Conservation (phyloP, 2,113 vertebrate genomes). For the Cichladusa arquata region DNA sequence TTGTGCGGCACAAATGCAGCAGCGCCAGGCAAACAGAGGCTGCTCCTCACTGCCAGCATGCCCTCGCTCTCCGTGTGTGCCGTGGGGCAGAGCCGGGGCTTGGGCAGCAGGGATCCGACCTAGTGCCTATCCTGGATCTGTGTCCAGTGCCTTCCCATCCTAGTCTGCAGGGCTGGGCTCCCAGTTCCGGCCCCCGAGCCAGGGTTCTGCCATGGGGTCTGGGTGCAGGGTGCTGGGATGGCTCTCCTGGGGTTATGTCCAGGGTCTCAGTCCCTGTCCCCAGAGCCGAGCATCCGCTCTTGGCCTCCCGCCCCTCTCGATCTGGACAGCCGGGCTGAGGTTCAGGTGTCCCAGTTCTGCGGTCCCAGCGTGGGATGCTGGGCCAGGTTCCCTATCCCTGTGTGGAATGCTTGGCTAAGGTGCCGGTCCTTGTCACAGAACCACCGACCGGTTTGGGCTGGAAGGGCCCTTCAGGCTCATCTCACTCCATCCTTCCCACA, state of each 20-base stretch:
- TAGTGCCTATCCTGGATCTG: not conserved
- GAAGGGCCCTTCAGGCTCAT: not conserved
- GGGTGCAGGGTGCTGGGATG: not conserved
- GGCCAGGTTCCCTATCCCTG: not conserved
- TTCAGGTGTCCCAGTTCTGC: not conserved
- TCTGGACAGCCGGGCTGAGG: not conserved
- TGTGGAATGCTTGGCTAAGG: not conserved
- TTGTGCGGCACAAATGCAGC: not conserved
- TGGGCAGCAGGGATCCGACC: rapidly evolving
- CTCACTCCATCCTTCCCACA: not conserved
- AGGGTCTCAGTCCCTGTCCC: not conserved
- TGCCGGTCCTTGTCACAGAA: not conserved
- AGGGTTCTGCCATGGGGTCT: not conserved
- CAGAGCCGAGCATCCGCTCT: too few relatives aligned
- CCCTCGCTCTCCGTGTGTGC: not conserved
- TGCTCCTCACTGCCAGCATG: not conserved
- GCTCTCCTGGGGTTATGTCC: not conserved
- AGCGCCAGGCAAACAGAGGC: rapidly evolving
- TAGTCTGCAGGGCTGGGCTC: not conserved
- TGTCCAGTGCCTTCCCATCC: not conserved
- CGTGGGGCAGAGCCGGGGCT: rapidly evolving
- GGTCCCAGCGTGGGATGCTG: not conserved
- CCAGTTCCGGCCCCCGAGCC: not conserved
- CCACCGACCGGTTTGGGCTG: not conserved
- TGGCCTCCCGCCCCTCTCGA: not conserved